A percentile compares a stretch with the other conserved stretches of the same genome.
Evolutionary conservation across 2,888 invertebrate genomes (phyloP).

Genomic region (Anodontia alba): DNA sequence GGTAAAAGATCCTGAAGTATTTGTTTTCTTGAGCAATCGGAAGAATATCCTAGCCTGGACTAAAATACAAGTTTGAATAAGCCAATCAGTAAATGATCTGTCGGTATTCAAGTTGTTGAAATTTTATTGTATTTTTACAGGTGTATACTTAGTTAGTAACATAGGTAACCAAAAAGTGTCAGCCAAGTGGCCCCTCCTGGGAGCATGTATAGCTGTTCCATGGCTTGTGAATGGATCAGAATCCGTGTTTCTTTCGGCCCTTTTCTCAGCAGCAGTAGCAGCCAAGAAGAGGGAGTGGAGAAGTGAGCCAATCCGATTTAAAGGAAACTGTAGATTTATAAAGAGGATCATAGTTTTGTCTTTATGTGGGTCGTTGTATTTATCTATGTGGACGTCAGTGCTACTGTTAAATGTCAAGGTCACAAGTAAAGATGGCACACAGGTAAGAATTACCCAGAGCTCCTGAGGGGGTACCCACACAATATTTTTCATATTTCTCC

Average conservation of each 20-base stretch:
- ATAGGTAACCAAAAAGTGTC: slow-evolving; percentile 93
- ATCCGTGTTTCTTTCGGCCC: slow-evolving; percentile 60
- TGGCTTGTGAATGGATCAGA: slow-evolving; percentile 84
- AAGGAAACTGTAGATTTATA: slow-evolving; percentile 43
- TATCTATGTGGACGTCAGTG: slow-evolving; percentile 40
- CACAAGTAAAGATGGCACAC: slow-evolving; percentile 43
- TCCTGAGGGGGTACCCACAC: no score
- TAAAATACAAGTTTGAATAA: no score
- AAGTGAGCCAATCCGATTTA: slow-evolving; percentile 24
- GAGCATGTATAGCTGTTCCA: slow-evolving; percentile 90
- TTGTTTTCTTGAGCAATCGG: no score
- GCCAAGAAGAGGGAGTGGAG: slow-evolving; percentile 92
- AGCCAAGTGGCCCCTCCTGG: slow-evolving; percentile 89
- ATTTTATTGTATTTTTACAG: no score
- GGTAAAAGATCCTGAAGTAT: no score
- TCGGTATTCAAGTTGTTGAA: no score
- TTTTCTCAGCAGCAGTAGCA: slow-evolving; percentile 73
- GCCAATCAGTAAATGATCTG: no score
- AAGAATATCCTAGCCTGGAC: no score
- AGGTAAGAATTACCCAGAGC: no score
- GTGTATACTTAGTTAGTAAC: slow-evolving; percentile 96
- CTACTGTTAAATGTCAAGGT: slow-evolving; percentile 50
- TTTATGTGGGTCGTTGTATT: slow-evolving; percentile 40
- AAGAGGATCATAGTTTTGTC: slow-evolving; percentile 39
- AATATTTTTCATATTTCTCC: no score